A percentile compares a stretch with the other conserved stretches of the same genome.
phyloP scores from a whole-genome alignment of 1,140 invertebrate species.

The Thaumatotibia leucotreta region DNA sequence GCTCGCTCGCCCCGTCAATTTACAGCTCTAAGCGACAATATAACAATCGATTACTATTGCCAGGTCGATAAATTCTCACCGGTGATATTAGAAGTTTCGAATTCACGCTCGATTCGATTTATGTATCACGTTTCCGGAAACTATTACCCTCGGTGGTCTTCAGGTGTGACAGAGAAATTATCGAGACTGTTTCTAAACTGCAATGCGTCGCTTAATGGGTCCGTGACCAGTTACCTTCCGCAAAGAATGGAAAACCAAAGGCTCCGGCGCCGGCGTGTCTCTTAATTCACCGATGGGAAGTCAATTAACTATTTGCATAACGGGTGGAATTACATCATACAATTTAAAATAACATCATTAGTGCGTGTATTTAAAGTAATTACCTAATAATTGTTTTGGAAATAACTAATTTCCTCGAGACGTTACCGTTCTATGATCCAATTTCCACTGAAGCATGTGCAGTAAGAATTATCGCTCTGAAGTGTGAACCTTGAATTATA shows the following conservation, averaged over 20 bases:
- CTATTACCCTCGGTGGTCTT: conserved; percentile 31
- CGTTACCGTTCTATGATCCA: neutral
- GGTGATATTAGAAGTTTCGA: conserved; percentile 29
- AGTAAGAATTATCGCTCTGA: neutral
- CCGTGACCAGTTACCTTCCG: conserved; percentile 37
- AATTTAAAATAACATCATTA: neutral
- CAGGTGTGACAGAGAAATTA: conserved; percentile 35
- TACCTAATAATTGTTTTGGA: no score
- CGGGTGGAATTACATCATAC: neutral
- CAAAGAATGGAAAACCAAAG: conserved; percentile 26
- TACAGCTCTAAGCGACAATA: conserved; percentile 35
- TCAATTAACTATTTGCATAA: conserved; percentile 6
- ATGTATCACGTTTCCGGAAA: conserved; percentile 42
- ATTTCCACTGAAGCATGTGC: conserved; percentile 5
- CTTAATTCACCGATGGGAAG: neutral
- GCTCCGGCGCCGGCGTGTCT: neutral
- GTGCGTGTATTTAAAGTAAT: neutral
- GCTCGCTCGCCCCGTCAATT: conserved; percentile 21
- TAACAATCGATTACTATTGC: conserved; percentile 36
- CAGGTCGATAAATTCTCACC: conserved; percentile 31
- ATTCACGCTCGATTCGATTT: conserved; percentile 39
- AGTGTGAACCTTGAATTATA: conserved; percentile 8
- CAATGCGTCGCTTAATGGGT: conserved; percentile 25
- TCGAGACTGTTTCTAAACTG: conserved; percentile 31
- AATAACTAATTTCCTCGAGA: neutral